These are phyloP conservation scores for Archaeoteleia sp. DNA, from an alignment of 2,888 invertebrate genomes.

Conservation along the genomic window DNA sequence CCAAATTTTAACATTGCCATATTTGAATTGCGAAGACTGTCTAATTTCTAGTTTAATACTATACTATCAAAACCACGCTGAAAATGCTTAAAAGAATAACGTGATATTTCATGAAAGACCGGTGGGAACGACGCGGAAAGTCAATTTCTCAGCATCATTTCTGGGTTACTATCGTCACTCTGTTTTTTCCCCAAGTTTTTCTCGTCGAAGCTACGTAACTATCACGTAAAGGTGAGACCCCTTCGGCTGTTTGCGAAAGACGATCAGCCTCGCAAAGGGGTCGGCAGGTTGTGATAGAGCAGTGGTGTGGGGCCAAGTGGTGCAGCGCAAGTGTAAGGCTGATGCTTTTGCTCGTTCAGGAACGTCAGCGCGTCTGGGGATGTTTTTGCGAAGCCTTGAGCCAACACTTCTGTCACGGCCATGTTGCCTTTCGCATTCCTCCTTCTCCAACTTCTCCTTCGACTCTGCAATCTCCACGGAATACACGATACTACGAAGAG, in stretches of 20 bases:
- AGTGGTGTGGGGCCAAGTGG: constrained; percentile 39
- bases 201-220: constrained; percentile 29
- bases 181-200: constrained; percentile 13
- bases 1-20: too few species aligned
- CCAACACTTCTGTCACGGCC: constrained; percentile 53
- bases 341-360: constrained; percentile 68
- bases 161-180: not conserved
- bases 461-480: constrained; percentile 53
- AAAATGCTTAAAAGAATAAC: not conserved
- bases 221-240: constrained; percentile 60
- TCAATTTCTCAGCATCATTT: constrained; percentile 10
- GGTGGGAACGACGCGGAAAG: not conserved
- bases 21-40: too few species aligned
- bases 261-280: constrained; percentile 51
- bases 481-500: constrained; percentile 48
- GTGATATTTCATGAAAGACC: not conserved
- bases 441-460: constrained; percentile 30
- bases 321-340: constrained; percentile 66
- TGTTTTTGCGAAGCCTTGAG: constrained; percentile 61
- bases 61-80: too few species aligned
- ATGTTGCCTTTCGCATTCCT: constrained; percentile 50
- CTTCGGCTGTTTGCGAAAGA: constrained; percentile 57
- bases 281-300: constrained; percentile 59
- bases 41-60: too few species aligned
- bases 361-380: constrained; percentile 67